phyloP scores from a whole-genome alignment of 2,888 invertebrate genomes.

The Phorcus lineatus region DNA sequence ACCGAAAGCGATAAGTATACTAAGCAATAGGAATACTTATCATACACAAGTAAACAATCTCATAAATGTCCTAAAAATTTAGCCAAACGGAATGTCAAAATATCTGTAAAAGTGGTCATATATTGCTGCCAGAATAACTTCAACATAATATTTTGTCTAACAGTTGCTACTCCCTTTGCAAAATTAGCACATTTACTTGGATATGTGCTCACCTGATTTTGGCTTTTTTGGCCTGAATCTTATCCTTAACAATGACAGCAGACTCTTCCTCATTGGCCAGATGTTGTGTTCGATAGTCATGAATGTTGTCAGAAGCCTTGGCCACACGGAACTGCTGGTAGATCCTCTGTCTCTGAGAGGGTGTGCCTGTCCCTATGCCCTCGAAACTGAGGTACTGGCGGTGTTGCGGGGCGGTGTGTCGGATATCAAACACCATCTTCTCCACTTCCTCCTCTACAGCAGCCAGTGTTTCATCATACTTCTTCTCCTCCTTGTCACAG shows the following conservation, averaged over 20 bases:
- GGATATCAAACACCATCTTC: slow-evolving; percentile 78
- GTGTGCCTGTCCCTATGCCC: slow-evolving; percentile 87
- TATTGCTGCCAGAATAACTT: too few species aligned
- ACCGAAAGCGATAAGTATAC: too few species aligned
- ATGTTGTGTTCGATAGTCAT: slow-evolving; percentile 78
- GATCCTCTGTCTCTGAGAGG: slow-evolving; percentile 86
- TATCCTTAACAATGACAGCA: slow-evolving; percentile 80
- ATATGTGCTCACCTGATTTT: slow-evolving; percentile 85
- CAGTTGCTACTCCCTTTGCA: too few species aligned
- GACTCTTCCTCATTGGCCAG: slow-evolving; percentile 79
- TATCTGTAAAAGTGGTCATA: too few species aligned
- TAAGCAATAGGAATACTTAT: too few species aligned
- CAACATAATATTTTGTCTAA: too few species aligned
- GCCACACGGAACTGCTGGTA: slow-evolving; percentile 83
- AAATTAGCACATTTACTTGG: too few species aligned
- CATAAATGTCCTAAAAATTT: too few species aligned
- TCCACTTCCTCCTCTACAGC: slow-evolving; percentile 78
- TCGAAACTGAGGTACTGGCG: slow-evolving; percentile 88
- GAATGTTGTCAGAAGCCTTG: slow-evolving; percentile 83
- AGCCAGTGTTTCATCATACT: slow-evolving; percentile 58
- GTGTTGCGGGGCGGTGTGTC: slow-evolving; percentile 93
- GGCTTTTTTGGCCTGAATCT: slow-evolving; percentile 81
- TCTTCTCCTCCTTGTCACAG: slow-evolving; percentile 28
- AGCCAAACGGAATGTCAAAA: too few species aligned
- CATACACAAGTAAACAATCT: too few species aligned